phyloP scores from a whole-genome alignment of 2,888 invertebrate genomes.

The Drosophila anomalata region DNA sequence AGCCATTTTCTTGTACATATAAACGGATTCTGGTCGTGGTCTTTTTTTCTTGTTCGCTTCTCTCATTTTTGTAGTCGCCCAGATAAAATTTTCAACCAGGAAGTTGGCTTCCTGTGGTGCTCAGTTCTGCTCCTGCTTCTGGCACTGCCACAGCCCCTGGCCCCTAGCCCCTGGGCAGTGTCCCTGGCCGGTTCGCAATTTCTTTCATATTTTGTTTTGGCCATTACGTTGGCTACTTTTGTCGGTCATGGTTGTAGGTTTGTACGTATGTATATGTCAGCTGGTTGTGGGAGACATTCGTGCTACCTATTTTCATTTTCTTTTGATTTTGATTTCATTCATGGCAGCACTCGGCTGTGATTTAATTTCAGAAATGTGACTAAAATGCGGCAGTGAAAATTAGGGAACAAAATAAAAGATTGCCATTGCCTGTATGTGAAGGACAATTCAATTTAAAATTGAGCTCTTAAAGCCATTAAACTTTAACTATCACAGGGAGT shows the following conservation, averaged over 20 bases:
- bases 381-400: slow-evolving; percentile 59
- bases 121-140: slow-evolving; percentile 25
- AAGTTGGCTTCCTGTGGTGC: slow-evolving; percentile 66
- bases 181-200: slow-evolving; percentile 38
- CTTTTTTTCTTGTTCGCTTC: slow-evolving; percentile 10
- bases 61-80: slow-evolving; percentile 40
- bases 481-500: background rate
- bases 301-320: slow-evolving; percentile 52
- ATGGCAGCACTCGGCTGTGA: slow-evolving; percentile 50
- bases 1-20: slow-evolving; percentile 74
- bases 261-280: slow-evolving; percentile 34
- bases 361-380: slow-evolving; percentile 67
- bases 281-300: slow-evolving; percentile 43
- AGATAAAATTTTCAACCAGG: slow-evolving; percentile 73
- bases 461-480: slow-evolving; percentile 16
- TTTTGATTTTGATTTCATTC: slow-evolving; percentile 57
- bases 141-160: slow-evolving; percentile 5
- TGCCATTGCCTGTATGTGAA: slow-evolving; percentile 8
- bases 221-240: slow-evolving; percentile 71
- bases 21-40: slow-evolving; percentile 59
- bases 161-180: slow-evolving; percentile 17
- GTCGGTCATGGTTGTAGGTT: slow-evolving; percentile 47
- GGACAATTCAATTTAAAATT: slow-evolving; percentile 8
- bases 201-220: slow-evolving; percentile 65
- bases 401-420: slow-evolving; percentile 32